These are phyloP conservation scores for Neotoxoptera formosana DNA, from an alignment of 1,140 invertebrate species.

Conservation along the genomic window DNA sequence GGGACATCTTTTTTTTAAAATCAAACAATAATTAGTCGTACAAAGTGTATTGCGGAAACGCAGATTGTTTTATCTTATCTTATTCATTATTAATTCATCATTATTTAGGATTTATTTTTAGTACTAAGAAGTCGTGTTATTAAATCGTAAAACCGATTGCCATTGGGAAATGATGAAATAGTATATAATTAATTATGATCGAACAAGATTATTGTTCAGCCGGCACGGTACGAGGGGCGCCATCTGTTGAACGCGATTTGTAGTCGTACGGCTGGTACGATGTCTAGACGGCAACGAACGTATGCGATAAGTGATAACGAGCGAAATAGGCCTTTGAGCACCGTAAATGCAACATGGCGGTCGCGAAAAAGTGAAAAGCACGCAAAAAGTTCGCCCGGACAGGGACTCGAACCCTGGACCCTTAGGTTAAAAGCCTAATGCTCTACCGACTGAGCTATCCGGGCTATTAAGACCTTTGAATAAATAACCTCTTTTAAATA, in stretches of 20 bases:
- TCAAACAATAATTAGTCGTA: not conserved
- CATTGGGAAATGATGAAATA: not conserved
- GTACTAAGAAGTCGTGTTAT: not conserved
- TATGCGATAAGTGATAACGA: not conserved
- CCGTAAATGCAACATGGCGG: not conserved
- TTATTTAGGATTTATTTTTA: not conserved
- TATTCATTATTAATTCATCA: no score
- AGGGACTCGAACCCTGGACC: conserved; percentile 61
- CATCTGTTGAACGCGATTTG: not conserved
- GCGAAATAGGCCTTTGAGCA: not conserved
- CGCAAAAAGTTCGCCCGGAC: conserved; percentile 59
- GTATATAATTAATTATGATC: not conserved
- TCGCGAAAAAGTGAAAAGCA: not conserved
- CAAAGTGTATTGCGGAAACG: not conserved
- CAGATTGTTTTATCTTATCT: no score
- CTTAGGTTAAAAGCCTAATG: conserved; percentile 61
- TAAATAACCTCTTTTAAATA: not conserved
- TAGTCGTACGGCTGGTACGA: no score
- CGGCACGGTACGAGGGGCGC: not conserved
- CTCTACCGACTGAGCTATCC: conserved; percentile 60
- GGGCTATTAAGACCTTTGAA: conserved; percentile 17
- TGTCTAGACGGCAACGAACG: no score
- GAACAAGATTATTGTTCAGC: not conserved
- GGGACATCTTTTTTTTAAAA: not conserved
- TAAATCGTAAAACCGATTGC: not conserved